Percentiles rank a stretch among this genome's conserved stretches.
Evolutionary conservation across 1,140 invertebrate species (phyloP).

Genomic region (Planococcus citri): DNA sequence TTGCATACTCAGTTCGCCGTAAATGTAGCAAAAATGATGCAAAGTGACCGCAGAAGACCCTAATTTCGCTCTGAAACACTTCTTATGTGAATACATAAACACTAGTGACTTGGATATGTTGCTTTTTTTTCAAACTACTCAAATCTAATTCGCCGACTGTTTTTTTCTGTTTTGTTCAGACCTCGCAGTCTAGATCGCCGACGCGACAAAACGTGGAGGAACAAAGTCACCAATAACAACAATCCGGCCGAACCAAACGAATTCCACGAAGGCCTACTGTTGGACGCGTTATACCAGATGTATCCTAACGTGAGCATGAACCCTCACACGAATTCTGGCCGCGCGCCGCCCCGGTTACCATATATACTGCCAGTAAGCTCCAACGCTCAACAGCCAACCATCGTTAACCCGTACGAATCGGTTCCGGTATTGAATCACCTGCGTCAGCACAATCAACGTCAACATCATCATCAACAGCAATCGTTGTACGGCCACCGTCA

Average conservation of each 20-base stretch:
- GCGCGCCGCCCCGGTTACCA: slow-evolving; percentile 31
- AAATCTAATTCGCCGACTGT: no score
- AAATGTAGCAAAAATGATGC: no score
- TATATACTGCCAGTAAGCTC: slow-evolving; percentile 26
- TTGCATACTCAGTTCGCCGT: no score
- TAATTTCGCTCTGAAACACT: no score
- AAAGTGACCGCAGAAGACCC: no score
- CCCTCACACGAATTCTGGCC: slow-evolving; percentile 29
- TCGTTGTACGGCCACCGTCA: slow-evolving; percentile 27
- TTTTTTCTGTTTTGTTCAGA: no score
- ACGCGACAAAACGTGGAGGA: neutral
- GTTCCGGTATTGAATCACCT: slow-evolving; percentile 41
- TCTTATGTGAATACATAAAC: no score
- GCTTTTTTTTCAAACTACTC: neutral
- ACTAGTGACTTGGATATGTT: no score
- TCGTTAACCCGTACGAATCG: slow-evolving; percentile 41
- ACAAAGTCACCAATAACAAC: slow-evolving; percentile 13
- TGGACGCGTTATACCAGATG: slow-evolving; percentile 47
- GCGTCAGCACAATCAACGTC: slow-evolving; percentile 26
- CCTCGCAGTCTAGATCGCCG: slow-evolving; percentile 16
- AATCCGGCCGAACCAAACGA: slow-evolving; percentile 29
- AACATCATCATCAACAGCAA: slow-evolving; percentile 28
- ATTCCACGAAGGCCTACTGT: slow-evolving; percentile 51
- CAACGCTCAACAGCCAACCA: slow-evolving; percentile 35
- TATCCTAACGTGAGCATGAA: slow-evolving; percentile 39